Evolutionary conservation across 2,888 invertebrate genomes (phyloP).

Genomic region (Oligia fasciuncula): DNA sequence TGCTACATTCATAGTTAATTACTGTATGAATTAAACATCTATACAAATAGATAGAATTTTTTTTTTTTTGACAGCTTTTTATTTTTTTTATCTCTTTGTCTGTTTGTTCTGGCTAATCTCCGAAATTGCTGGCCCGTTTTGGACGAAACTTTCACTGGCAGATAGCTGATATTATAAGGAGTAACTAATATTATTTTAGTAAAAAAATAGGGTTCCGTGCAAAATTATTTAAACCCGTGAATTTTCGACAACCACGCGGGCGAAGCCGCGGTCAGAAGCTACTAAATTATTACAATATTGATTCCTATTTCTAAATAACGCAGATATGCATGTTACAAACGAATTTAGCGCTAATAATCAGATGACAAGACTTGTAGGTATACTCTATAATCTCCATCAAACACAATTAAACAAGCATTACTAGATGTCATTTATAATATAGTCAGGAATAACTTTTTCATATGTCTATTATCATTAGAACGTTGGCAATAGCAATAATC

Average conservation of each 20-base stretch:
- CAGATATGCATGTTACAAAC: conserved; percentile 6
- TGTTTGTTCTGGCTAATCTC: neutral
- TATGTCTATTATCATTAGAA: conserved; percentile 70
- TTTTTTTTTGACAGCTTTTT: no score
- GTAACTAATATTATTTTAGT: neutral
- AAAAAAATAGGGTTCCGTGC: neutral
- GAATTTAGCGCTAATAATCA: conserved; percentile 7
- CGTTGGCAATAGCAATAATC: conserved; percentile 71
- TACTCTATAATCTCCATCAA: conserved; percentile 48
- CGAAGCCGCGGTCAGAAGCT: neutral
- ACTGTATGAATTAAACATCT: neutral
- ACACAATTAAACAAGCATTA: conserved; percentile 53
- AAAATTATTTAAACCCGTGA: no score
- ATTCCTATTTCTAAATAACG: neutral
- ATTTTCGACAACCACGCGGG: neutral
- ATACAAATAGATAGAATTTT: no score
- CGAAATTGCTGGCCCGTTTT: neutral
- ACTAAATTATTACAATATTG: no score
- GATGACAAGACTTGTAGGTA: conserved; percentile 17
- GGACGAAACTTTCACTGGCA: neutral
- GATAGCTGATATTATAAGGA: neutral
- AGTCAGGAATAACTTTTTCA: conserved; percentile 60
- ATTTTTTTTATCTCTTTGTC: no score
- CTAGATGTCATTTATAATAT: conserved; percentile 52
- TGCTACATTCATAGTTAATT: neutral